These are phyloP conservation scores for Synchiropus splendidus DNA, from an alignment of 2,113 vertebrate species.

Conservation along the genomic window DNA sequence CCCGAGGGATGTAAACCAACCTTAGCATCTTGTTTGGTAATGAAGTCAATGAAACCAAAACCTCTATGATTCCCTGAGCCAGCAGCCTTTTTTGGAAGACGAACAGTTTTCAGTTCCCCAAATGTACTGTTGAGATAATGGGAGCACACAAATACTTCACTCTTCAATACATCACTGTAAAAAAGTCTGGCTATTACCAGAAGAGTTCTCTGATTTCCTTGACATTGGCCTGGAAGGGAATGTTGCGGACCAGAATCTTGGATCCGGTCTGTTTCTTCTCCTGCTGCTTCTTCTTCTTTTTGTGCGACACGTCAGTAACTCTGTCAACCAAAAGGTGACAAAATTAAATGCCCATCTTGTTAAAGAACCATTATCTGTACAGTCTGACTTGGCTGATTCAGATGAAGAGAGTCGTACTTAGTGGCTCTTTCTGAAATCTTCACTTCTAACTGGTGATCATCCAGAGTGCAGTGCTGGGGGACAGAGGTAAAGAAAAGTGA, in stretches of 20 bases:
- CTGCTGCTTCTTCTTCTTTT: constrained; percentile 79
- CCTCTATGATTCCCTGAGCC: constrained; percentile 82
- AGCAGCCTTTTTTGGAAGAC: constrained; percentile 85
- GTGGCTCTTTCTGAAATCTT: constrained; percentile 84
- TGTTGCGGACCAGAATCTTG: constrained; percentile 92
- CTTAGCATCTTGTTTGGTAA: constrained; percentile 96
- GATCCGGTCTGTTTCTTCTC: constrained; percentile 80
- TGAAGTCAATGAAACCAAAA: constrained; percentile 91
- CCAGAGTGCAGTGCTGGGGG: constrained; percentile 75
- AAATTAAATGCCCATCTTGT: neutral
- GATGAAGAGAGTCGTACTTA: constrained; percentile 64
- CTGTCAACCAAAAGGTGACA: constrained; percentile 44
- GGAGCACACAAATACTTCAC: neutral
- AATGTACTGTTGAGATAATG: constrained; percentile 74
- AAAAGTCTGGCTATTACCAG: constrained; percentile 63
- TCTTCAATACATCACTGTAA: too few species aligned
- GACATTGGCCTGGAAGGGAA: constrained; percentile 86
- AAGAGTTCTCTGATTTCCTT: constrained; percentile 89
- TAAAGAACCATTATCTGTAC: too few species aligned
- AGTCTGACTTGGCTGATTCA: too few species aligned
- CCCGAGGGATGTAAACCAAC: constrained; percentile 53
- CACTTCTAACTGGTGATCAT: constrained; percentile 82
- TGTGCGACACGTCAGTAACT: constrained; percentile 41
- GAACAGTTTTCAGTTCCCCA: constrained; percentile 89
- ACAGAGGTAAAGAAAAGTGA: constrained; percentile 4